Base-by-base conservation (phyloP, 2,113 vertebrate genomes). In the Epinephelus cyanopodus region DNA sequence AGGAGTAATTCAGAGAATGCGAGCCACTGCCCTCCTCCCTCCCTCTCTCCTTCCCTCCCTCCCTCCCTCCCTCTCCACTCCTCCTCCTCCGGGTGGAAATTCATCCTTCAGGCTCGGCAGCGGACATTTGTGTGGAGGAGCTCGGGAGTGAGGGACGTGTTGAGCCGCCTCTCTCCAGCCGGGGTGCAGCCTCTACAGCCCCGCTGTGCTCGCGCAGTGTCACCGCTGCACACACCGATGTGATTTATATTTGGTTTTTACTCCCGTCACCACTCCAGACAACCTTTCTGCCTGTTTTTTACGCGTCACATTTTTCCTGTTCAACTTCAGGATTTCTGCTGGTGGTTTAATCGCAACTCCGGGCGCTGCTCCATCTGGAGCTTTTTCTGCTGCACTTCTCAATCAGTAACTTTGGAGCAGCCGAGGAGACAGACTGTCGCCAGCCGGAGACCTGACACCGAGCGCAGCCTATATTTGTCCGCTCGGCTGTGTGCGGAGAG, bases 121-220 rank as follows among this genome's bases (percentile, higher is more conserved):
- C 91, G 90, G 91, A 92, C 90, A 90, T 92, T 88, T 63, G 85
- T 53, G 87, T 54, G 19, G 76, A 86, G 85, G 78, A 83, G 15
- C 76, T 56, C 76, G 50, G 81, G 65, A 65, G 72, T 37, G 33
- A 64, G 63, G 72, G 85, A 86, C 78, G 62, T 12, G 82, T 71
- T 6, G n/a, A 37, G 12, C 1, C 19, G 45, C 12, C 10, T 37
- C 64, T 62, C 54, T 75, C 77, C 53, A 61, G 3, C 76, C 64
- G 56, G 37, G 72, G 33, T 37, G 60, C 72, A 21, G 39, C 39
- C 27, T 54, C 67, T 21, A 45, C 13, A 47, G 45, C 14, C 5
- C 33, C 6, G 33, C 33, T 37, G 33, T 7, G 1, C 33, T 37
- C 33, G 1, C 7, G 6, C 33, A 1, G 33, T 37, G 6, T 37